Evolutionary conservation across 2,888 invertebrate species (phyloP), one percentile per base, ranked within the genome.

Genomic region (Papilio demoleus): DNA sequence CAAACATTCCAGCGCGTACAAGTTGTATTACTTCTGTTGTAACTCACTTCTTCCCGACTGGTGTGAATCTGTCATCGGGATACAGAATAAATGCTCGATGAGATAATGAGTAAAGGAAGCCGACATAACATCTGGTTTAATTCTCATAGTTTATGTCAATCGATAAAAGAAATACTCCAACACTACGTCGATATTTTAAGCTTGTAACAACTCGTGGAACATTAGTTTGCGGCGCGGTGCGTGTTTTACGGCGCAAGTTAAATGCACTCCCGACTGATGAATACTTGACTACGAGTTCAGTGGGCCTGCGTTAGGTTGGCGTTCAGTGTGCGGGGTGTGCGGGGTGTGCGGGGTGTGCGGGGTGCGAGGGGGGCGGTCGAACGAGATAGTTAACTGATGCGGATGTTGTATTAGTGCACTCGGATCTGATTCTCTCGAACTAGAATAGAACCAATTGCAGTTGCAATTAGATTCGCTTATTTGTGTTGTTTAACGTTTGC

Each of bases 181-280:
- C 53, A 42, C 61, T 67, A 40, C 40, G 40, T 47, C 40, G 66
- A 65, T 71, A 67, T 70, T 64, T 62, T 65, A 63, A 56, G 36
- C 69, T 67, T 50, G 45, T 22, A 62, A 68, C 70, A 68, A 62
- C 62, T 65, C 62, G 65, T 38, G 47, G 42, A 58, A 65, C 47
- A 47, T 66, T 36, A 45, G 59, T 67, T 60, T 68, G 53, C 38
- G 42, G 22, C 42, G 58, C 45, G 65, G 71, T 68, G 69, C 56
- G 67, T 47, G 31, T 31, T 31, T 3, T 31, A 31, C 6, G 65
- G 64, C 72, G 36, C 36, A 64, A 70, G 53, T 70, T 72, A 70
- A 71, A 71, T 71, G 74, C 71, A 61, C 70, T 73, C 68, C 68
- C 62, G 59, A 68, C 60, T 71, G 74, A 73, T 73, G 71, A 70